Conservation (phyloP, 1,140 invertebrate genomes). For the Phortica variegata region DNA sequence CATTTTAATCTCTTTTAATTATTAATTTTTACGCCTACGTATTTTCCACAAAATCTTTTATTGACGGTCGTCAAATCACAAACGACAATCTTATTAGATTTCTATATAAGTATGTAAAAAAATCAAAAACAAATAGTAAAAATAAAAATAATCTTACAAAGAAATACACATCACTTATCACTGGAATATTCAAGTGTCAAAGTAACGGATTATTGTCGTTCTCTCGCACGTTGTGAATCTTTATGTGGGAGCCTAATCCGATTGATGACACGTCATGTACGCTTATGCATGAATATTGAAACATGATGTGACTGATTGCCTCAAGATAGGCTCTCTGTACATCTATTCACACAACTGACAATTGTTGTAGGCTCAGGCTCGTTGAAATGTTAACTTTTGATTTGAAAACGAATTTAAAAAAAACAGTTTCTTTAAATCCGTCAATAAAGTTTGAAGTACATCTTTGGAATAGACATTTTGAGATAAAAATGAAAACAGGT, state of each 20-base stretch:
- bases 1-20: slow-evolving; percentile 48
- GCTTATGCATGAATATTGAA: too few relatives aligned
- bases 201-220: slow-evolving; percentile 17
- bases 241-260: slow-evolving; percentile 44
- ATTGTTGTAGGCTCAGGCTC: slow-evolving; percentile 20
- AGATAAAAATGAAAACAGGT: too few relatives aligned
- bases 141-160: neutral
- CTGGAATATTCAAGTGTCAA: slow-evolving; percentile 26
- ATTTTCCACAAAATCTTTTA: slow-evolving; percentile 12
- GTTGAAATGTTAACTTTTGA: slow-evolving; percentile 33
- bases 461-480: too few relatives aligned
- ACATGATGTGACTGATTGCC: too few relatives aligned
- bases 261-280: slow-evolving; percentile 52
- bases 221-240: slow-evolving; percentile 22
- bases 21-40: slow-evolving; percentile 50
- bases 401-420: too few relatives aligned
- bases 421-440: too few relatives aligned
- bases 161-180: slow-evolving; percentile 18
- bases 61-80: slow-evolving; percentile 18
- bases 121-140: neutral
- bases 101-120: neutral
- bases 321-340: too few relatives aligned
- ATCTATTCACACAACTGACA: too few relatives aligned
- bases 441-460: too few relatives aligned
- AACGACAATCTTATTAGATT: slow-evolving; percentile 48